phyloP scores from a whole-genome alignment of 35 echinoderm and acorn worm species.

The Ophiothrix spiculata region DNA sequence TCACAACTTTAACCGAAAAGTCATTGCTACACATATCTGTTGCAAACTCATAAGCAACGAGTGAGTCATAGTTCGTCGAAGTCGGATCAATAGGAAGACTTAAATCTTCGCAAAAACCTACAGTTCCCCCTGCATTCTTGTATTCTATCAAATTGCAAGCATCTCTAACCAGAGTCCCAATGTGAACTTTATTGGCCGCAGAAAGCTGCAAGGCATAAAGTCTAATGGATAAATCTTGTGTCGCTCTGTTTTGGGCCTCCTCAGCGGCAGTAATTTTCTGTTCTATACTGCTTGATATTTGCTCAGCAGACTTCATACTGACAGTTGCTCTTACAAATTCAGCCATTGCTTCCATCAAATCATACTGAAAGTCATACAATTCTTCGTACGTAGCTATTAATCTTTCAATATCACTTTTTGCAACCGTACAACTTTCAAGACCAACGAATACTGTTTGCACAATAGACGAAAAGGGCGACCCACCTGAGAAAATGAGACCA shows the following conservation, averaged over 20 bases:
- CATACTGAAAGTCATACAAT: background rate
- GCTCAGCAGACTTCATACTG: background rate
- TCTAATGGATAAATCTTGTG: background rate
- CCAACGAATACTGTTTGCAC: background rate
- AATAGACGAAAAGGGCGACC: background rate
- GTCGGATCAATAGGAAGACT: background rate
- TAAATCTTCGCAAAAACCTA: background rate
- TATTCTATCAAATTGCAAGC: background rate
- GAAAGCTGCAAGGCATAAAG: background rate
- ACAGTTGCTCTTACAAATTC: background rate
- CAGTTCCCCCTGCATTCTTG: background rate
- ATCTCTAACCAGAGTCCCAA: background rate
- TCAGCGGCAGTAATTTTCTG: background rate
- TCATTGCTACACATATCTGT: background rate
- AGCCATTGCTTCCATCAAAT: background rate
- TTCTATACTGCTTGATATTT: background rate
- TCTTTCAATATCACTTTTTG: background rate
- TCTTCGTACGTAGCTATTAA: background rate
- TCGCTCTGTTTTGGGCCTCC: background rate
- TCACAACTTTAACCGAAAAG: background rate
- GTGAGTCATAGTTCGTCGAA: background rate
- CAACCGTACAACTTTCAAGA: background rate
- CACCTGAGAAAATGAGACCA: background rate
- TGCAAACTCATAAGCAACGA: background rate
- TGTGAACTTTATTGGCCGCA: background rate